Evolutionary conservation across 1,140 invertebrate species (phyloP).

Genomic region (Chrysoperla carnea): DNA sequence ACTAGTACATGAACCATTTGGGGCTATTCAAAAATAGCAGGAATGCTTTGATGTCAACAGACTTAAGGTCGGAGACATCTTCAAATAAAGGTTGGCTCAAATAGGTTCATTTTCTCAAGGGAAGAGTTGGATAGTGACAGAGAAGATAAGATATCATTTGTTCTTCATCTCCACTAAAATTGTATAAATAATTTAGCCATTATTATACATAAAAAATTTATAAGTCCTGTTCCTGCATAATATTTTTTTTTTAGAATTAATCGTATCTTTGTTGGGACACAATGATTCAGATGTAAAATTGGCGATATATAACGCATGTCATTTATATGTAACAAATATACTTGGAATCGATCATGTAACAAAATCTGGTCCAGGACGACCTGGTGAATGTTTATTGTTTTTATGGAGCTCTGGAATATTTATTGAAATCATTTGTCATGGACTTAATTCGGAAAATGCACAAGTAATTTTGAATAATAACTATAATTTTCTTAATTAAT

Average conservation of each 20-base stretch:
- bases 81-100: no score
- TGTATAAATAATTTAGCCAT: no score
- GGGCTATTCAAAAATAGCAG: no score
- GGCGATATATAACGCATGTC: constrained; percentile 24
- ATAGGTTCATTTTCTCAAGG: no score
- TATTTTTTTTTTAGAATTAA: constrained; percentile 22
- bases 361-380: constrained; percentile 1
- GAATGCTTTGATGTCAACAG: no score
- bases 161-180: no score
- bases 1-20: no score
- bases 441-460: constrained; percentile 25
- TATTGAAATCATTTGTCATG: constrained; percentile 42
- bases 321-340: constrained; percentile 13
- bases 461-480: constrained; percentile 15
- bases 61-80: no score
- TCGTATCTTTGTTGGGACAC: constrained; percentile 26
- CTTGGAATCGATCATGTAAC: constrained; percentile 11
- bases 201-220: no score
- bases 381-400: constrained; percentile 26
- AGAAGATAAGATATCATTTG: no score
- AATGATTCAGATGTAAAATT: constrained; percentile 19
- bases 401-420: constrained; percentile 32
- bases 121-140: no score
- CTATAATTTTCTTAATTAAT: constrained; percentile 2
- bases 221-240: no score